phyloP scores from a whole-genome alignment of 2,888 invertebrate species.

The Eupithecia abbreviata region DNA sequence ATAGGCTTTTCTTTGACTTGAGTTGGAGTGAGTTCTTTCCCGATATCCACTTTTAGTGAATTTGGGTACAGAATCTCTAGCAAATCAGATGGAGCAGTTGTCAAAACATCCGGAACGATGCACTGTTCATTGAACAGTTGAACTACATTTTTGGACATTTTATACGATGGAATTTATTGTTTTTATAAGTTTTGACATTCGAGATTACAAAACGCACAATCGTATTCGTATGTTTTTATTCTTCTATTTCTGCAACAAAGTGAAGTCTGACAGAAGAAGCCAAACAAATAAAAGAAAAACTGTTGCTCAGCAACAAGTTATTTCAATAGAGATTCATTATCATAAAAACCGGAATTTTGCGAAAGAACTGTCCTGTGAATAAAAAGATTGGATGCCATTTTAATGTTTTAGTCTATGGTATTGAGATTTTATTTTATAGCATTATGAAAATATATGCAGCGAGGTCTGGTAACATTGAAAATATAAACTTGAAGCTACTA shows the following conservation, averaged over 20 bases:
- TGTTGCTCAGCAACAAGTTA: neutral
- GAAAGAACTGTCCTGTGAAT: neutral
- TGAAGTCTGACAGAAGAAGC: neutral
- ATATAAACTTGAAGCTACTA: conserved; percentile 3
- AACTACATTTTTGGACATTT: conserved; percentile 62
- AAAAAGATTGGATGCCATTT: neutral
- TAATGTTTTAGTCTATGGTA: neutral
- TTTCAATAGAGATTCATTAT: neutral
- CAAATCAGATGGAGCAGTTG: conserved; percentile 80
- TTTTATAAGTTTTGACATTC: neutral
- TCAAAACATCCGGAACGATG: conserved; percentile 88
- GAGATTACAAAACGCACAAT: neutral
- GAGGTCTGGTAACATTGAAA: neutral
- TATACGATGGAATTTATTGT: neutral
- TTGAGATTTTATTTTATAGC: neutral
- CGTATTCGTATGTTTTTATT: neutral
- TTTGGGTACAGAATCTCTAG: conserved; percentile 80
- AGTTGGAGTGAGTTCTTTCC: conserved; percentile 88
- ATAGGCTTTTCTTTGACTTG: conserved; percentile 88
- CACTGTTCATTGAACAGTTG: conserved; percentile 77
- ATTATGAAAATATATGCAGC: too few relatives aligned
- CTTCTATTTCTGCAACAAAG: neutral
- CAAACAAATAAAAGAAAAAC: conserved; percentile 2
- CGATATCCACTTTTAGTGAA: conserved; percentile 80
- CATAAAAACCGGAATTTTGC: neutral